Conservation (phyloP, 2,888 invertebrate genomes). For the Tanaodytes sp. region DNA sequence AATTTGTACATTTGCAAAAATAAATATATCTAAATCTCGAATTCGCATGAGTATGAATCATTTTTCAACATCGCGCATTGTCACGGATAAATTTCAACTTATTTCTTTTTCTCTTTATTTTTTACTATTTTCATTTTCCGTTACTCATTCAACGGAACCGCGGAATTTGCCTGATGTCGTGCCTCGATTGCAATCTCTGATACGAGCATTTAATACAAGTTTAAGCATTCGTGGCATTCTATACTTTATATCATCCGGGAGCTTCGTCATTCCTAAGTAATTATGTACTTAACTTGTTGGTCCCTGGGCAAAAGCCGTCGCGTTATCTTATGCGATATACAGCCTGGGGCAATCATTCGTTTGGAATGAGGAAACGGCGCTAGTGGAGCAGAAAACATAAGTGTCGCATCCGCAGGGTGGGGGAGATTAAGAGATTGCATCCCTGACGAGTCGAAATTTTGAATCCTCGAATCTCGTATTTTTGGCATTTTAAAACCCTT, state of each 20-base stretch:
- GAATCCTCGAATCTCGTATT: no score
- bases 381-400: slow-evolving; percentile 29
- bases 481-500: no score
- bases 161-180: slow-evolving; percentile 10
- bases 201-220: slow-evolving; percentile 56
- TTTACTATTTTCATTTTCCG: slow-evolving; percentile 20
- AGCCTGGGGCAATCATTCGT: slow-evolving; percentile 54
- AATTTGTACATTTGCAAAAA: slow-evolving; percentile 36
- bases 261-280: slow-evolving; percentile 68
- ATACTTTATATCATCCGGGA: slow-evolving; percentile 52
- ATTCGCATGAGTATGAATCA: slow-evolving; percentile 43
- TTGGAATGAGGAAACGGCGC: slow-evolving; percentile 38
- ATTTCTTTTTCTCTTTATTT: no score
- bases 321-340: slow-evolving; percentile 62
- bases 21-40: slow-evolving; percentile 39
- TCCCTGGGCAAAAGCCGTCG: slow-evolving; percentile 58
- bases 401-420: slow-evolving; percentile 1
- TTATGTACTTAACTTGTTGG: slow-evolving; percentile 68
- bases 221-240: slow-evolving; percentile 60
- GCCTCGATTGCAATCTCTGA: slow-evolving; percentile 29
- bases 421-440: slow-evolving; percentile 15
- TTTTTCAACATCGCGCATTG: slow-evolving; percentile 26
- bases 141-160: no score
- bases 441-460: no score
- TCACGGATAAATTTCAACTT: slow-evolving; percentile 32